Base-by-base conservation (phyloP, 2,113 vertebrate genomes). In the Chaenogobius annularis region DNA sequence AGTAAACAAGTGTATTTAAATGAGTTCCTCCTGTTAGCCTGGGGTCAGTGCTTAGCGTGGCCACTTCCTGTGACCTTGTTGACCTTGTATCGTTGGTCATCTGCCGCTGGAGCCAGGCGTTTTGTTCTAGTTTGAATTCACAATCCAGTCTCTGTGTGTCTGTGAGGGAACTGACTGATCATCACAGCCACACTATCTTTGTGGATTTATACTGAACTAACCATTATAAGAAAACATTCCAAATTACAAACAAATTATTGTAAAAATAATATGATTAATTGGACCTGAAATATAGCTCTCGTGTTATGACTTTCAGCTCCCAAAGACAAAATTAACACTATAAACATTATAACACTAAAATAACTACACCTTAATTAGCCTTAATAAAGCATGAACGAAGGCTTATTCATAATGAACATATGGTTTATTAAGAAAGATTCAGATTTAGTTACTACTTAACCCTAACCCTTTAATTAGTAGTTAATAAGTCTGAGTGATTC, bases 71-170 rank as follows among this genome's bases (percentile, higher is more conserved):
- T 84, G 82, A 72, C 67, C 73, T 7, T 3, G 19, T 6, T 52
- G 50, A 54, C 66, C 76, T 69, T 5, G 71, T 70, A 78, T 66
- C 44, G 73, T 59, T 73, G 68, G 68, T 62, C 74, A 67, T 82
- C 80, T 75, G 66, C 37, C 37, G 5, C 37, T 40, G 37, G 46
- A 72, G 77, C 73, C 64, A 17, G 15, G 69, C 75, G 54, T 44
- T 64, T 55, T 82, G 85, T 84, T 83, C 86, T 78, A 59, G 68
- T 54, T 73, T 74, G 69, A 78, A 83, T 76, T 78, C 72, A 87
- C 85, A 89, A 82, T 68, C 64, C 56, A 56, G 75, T 85, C 73
- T 90, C 73, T 88, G 26, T 66, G 26, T 66, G 73, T 55, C 74
- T 65, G 72, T 31, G 47, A 58, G 76, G 61, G 64, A 81, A 77